Percentiles rank a stretch among this genome's conserved stretches.
Evolutionary conservation across 2,113 vertebrate genomes (phyloP).

Genomic region (Lontra canadensis): DNA sequence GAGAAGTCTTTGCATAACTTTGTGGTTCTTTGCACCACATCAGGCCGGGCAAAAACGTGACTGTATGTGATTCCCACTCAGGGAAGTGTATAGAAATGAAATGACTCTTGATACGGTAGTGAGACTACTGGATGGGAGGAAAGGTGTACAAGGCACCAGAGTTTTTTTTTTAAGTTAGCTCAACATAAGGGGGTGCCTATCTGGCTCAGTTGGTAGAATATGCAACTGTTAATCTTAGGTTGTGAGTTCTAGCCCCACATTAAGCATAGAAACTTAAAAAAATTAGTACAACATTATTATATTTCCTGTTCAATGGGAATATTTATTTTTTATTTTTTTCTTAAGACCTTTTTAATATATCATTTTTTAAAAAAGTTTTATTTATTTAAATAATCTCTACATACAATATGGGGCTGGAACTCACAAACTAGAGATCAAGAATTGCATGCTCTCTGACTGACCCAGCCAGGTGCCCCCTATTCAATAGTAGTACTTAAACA

Average conservation of each 20-base stretch:
- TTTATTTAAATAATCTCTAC: not conserved
- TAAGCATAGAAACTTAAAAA: not conserved
- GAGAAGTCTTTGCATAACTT: not conserved
- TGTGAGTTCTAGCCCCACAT: not conserved
- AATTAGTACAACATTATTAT: not conserved
- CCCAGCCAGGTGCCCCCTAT: too few species aligned
- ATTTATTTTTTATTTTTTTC: not conserved
- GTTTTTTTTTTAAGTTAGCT: slow-evolving; percentile 15
- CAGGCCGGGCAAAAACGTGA: not conserved
- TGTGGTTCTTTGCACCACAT: not conserved
- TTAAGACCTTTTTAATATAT: not conserved
- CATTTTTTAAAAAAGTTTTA: not conserved
- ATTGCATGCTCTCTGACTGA: too few species aligned
- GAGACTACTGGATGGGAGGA: not conserved
- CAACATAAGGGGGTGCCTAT: not conserved
- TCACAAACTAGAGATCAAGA: not conserved
- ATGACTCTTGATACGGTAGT: not conserved
- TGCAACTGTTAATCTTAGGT: not conserved
- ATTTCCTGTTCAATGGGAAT: not conserved
- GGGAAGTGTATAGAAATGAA: not conserved
- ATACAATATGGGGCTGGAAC: not conserved
- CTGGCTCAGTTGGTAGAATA: not conserved
- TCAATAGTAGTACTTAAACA: too few species aligned
- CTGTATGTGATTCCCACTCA: not conserved
- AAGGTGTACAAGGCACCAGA: not conserved